A percentile compares a stretch with the other conserved stretches of the same genome.
These are phyloP conservation scores for Drosophila pseudotalamancana DNA, from an alignment of 2,888 invertebrate species.

Conservation along the genomic window DNA sequence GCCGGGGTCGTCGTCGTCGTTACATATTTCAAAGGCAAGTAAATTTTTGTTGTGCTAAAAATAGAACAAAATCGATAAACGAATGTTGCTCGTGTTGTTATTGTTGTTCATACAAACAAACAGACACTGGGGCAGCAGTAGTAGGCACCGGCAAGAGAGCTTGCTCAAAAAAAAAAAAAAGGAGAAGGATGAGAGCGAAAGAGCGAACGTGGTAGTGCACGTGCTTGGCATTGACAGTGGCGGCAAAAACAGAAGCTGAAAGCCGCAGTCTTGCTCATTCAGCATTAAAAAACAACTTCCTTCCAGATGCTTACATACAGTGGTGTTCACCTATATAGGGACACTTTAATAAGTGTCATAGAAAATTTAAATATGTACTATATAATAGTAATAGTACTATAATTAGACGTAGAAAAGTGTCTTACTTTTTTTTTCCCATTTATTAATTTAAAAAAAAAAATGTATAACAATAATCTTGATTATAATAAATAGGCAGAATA, in stretches of 20 bases:
- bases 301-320: not conserved
- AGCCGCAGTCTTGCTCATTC: conserved; percentile 17
- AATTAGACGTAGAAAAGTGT: too few species aligned
- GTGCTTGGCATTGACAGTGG: conserved; percentile 69
- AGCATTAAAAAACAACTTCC: conserved; percentile 20
- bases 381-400: too few species aligned
- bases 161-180: conserved; percentile 23
- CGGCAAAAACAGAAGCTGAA: conserved; percentile 19
- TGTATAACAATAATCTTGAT: too few species aligned
- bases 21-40: conserved; percentile 77
- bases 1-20: conserved; percentile 29
- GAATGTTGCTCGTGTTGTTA: conserved; percentile 68
- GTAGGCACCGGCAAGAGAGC: conserved; percentile 34
- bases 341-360: not conserved
- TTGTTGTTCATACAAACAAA: conserved; percentile 58
- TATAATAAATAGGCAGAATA: too few species aligned
- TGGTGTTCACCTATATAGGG: not conserved
- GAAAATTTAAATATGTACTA: too few species aligned
- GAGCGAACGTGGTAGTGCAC: conserved; percentile 47
- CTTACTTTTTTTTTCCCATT: not conserved
- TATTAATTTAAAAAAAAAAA: too few species aligned
- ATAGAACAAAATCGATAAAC: conserved; percentile 83
- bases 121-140: conserved; percentile 36
- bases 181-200: not conserved
- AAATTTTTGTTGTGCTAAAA: conserved; percentile 76